Percentiles rank a stretch among this genome's conserved stretches.
These are phyloP conservation scores for Dendrocincla fuliginosa DNA, from an alignment of 2,797 vertebrate species.

Conservation along the genomic window DNA sequence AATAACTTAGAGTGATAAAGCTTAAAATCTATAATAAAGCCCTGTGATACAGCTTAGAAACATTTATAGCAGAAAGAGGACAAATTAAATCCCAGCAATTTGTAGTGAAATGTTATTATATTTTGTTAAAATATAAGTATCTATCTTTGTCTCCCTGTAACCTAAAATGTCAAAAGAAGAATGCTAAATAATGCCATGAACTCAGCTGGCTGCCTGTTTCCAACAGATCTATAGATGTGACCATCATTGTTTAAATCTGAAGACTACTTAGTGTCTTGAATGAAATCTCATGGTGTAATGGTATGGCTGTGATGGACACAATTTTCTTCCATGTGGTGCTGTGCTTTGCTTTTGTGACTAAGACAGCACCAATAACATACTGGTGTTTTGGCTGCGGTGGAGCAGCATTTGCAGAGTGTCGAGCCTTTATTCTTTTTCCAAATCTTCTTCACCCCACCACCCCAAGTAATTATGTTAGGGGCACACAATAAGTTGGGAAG, in stretches of 20 bases:
- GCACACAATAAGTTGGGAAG: rapidly evolving
- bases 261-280: background rate
- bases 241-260: background rate
- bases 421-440: background rate
- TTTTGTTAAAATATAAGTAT: background rate
- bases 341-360: background rate
- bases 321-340: background rate
- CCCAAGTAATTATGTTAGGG: background rate
- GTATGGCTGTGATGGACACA: background rate
- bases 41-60: background rate
- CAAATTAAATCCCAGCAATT: background rate
- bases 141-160: background rate
- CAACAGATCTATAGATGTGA: background rate
- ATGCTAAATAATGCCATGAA: background rate
- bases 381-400: background rate
- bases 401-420: background rate
- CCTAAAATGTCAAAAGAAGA: background rate
- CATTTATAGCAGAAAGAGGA: background rate
- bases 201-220: background rate
- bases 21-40: background rate
- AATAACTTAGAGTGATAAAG: background rate
- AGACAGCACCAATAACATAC: background rate
- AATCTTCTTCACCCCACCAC: background rate
- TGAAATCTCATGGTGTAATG: background rate
- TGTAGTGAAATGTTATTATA: background rate